Percentiles rank a stretch among this genome's conserved stretches.
phyloP scores from a whole-genome alignment of 2,113 vertebrate species.

The Illadopsis cleaveri region DNA sequence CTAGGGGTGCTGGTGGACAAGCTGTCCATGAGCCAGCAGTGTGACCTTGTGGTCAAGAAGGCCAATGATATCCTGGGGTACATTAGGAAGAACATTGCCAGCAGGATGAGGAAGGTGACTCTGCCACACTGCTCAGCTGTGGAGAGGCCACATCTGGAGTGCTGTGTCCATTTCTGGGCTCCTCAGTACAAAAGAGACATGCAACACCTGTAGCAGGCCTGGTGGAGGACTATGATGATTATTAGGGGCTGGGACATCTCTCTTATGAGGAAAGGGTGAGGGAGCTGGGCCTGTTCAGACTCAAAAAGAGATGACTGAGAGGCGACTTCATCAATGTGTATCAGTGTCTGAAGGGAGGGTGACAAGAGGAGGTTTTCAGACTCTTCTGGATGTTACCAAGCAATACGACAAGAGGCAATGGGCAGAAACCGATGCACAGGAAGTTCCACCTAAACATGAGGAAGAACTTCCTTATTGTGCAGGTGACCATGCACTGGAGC shows the following conservation, averaged over 20 bases:
- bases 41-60: neutral
- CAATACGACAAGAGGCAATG: neutral
- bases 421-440: neutral
- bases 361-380: neutral
- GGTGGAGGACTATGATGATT: neutral
- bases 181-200: no score
- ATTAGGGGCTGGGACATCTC: neutral
- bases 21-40: neutral
- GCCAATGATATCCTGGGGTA: no score
- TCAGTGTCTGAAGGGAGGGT: neutral
- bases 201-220: neutral
- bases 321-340: neutral
- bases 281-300: neutral
- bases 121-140: neutral
- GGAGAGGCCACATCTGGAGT: neutral
- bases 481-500: neutral
- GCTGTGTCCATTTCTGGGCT: neutral
- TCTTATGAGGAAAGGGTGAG: neutral
- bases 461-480: neutral
- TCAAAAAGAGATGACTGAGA: neutral
- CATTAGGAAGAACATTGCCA: neutral
- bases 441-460: neutral
- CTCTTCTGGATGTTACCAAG: rapidly evolving
- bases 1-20: rapidly evolving
- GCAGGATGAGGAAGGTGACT: neutral